phyloP scores from a whole-genome alignment of 64 coral and sea anemone species.

The Montipora efflorescens region DNA sequence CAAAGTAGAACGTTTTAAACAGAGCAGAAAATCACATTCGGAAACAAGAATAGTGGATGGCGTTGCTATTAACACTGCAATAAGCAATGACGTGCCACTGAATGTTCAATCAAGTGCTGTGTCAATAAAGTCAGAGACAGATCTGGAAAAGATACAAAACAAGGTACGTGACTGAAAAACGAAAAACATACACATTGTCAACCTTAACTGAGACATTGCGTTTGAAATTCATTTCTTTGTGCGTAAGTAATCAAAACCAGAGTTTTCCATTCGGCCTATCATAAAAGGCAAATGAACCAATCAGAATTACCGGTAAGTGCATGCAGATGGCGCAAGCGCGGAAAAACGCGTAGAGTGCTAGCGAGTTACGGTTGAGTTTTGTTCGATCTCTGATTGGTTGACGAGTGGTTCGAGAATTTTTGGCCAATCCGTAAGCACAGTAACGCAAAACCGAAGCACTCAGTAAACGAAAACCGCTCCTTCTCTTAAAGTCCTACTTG shows the following conservation, averaged over 20 bases:
- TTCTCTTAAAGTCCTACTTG: background rate
- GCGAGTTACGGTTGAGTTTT: background rate
- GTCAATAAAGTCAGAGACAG: slow-evolving; percentile 57
- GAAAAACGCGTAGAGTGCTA: background rate
- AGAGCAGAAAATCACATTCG: slow-evolving; percentile 79
- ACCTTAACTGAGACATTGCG: too few species aligned
- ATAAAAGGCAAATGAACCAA: background rate
- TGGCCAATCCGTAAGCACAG: background rate
- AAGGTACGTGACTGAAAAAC: slow-evolving; percentile 3
- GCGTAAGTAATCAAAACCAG: too few species aligned
- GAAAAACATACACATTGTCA: too few species aligned
- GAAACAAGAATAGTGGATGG: slow-evolving; percentile 95
- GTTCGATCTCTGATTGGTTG: background rate
- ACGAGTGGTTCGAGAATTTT: background rate
- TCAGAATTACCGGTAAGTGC: background rate
- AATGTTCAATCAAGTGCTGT: slow-evolving; percentile 68
- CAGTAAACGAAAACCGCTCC: too few species aligned
- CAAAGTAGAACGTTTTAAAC: slow-evolving; percentile 62
- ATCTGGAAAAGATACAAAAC: slow-evolving; percentile 38
- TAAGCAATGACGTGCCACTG: slow-evolving; percentile 51
- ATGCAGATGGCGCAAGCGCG: background rate
- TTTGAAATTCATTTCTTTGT: too few species aligned
- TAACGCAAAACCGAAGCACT: background rate
- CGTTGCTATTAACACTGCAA: slow-evolving; percentile 81
- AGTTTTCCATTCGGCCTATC: too few species aligned